These are phyloP conservation scores for Caenorhabditis japonica DNA, from an alignment of 2,888 invertebrate genomes.

Conservation along the genomic window DNA sequence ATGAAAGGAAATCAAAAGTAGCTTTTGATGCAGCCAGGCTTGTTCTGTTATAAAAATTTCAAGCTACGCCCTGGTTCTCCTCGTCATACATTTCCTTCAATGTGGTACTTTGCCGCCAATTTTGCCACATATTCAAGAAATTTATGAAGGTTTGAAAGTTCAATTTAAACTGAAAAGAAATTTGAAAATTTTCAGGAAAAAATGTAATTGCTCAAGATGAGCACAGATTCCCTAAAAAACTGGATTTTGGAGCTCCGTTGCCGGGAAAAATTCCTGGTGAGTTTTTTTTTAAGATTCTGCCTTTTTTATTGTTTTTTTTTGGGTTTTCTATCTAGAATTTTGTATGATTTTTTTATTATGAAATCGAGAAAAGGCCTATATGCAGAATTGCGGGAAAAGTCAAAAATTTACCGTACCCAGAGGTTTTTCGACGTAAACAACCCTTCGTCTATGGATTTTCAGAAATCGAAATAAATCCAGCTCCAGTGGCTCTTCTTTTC, in stretches of 20 bases:
- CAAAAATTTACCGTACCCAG: too few species aligned
- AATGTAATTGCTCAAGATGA: constrained; percentile 48
- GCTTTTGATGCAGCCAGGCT: too few species aligned
- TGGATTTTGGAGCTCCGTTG: constrained; percentile 52
- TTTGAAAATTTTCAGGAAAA: constrained; percentile 4
- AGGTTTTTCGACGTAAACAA: too few species aligned
- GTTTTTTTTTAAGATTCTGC: too few species aligned
- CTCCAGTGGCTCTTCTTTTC: constrained; percentile 65
- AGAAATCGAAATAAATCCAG: constrained; percentile 54
- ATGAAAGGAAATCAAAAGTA: too few species aligned
- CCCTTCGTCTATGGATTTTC: constrained; percentile 7
- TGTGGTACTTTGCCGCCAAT: constrained; percentile 69
- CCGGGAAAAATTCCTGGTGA: constrained; percentile 40
- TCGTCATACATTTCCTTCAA: constrained; percentile 76
- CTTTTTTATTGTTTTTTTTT: too few species aligned
- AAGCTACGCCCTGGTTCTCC: constrained; percentile 74
- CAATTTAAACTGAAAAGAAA: neutral
- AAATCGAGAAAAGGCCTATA: too few species aligned
- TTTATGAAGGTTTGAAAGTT: constrained; percentile 39
- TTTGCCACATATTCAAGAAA: constrained; percentile 71
- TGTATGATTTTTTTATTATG: too few species aligned
- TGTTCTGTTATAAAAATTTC: constrained; percentile 16
- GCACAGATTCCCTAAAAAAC: constrained; percentile 19
- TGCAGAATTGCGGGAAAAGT: neutral
- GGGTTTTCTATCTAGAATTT: too few species aligned